phyloP scores from a whole-genome alignment of 2,888 invertebrate species.

The Pandemis cinnamomeana region DNA sequence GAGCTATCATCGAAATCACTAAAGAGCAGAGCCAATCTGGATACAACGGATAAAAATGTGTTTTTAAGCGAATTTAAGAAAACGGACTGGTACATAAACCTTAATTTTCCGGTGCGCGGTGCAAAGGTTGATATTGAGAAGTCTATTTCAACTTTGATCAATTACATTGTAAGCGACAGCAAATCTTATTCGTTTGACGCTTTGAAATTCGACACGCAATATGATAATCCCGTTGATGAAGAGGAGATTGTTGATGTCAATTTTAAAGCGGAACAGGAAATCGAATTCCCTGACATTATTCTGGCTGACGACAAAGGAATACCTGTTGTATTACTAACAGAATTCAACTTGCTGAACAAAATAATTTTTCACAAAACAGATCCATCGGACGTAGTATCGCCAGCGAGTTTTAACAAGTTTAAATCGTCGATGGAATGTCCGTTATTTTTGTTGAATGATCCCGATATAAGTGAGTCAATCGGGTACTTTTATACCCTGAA shows the following conservation, averaged over 20 bases:
- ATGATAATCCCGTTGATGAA: slow-evolving; percentile 46
- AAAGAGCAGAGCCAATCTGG: slow-evolving; percentile 30
- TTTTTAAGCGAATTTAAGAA: slow-evolving; percentile 49
- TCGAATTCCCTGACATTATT: slow-evolving; percentile 62
- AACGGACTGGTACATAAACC: slow-evolving; percentile 51
- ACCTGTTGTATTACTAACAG: slow-evolving; percentile 55
- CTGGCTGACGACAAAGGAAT: slow-evolving; percentile 58
- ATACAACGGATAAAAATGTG: slow-evolving; percentile 49
- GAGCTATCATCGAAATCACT: slow-evolving; percentile 43
- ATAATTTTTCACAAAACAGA: slow-evolving; percentile 49
- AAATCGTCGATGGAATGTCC: slow-evolving; percentile 57
- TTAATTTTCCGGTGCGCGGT: slow-evolving; percentile 37
- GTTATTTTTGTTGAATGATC: slow-evolving; percentile 54
- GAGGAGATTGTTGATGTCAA: slow-evolving; percentile 51
- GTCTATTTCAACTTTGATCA: slow-evolving; percentile 56
- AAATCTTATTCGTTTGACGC: slow-evolving; percentile 59
- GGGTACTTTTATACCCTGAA: slow-evolving; percentile 61
- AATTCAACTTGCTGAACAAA: slow-evolving; percentile 54
- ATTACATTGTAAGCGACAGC: slow-evolving; percentile 56
- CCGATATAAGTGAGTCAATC: slow-evolving; percentile 54
- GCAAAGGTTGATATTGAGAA: slow-evolving; percentile 54
- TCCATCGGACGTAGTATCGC: slow-evolving; percentile 15
- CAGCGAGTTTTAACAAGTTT: slow-evolving; percentile 57
- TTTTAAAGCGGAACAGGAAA: slow-evolving; percentile 55
- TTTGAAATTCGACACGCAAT: slow-evolving; percentile 53